Base-by-base conservation (phyloP, 2,113 vertebrate species). In the Ptychochromis oligacanthus region DNA sequence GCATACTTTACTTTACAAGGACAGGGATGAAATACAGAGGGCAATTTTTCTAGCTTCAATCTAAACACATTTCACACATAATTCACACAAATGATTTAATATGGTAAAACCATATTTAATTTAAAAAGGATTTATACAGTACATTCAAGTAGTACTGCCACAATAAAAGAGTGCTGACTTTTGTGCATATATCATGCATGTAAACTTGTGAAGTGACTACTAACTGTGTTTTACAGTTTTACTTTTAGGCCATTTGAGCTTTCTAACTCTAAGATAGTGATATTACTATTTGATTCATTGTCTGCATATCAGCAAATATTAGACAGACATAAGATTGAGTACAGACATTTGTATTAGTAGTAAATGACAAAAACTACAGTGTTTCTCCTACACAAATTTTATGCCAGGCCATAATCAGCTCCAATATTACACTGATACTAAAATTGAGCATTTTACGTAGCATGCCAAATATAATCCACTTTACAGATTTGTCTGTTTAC, bases 1-100 rank as follows among this genome's bases (percentile, higher is more conserved):
- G 80, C 82, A 83, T 76, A 82, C 81, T 90, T 92, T 87, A 87
- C 89, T 92, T 86, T 90, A 91, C 86, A 92, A 88, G 89, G 87
- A 20, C 59, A 56, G 82, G 84, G 86, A 77, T 80, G 54, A 84
- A 87, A 62, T 14, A 61, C 75, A 80, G 74, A 75, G 18, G 49
- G 43, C 55, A 26, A 9, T 60, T 84, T 83, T 91, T 65, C 57
- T 64, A 61, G 55, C 61, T 55, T 79, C 6, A 81, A 46, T 77
- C 75, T 54, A 81, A 90, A 85, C 26, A 79, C 26, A 26, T 54
- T 70, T 89, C 40, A 67, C 57, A 65, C 46, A 80, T 87, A 26
- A 88, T 62, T 72, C 60, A 81, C 24, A 64, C 17, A 38, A 31
- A 79, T 52, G 38, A 28, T 70, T 15, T 67, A 34, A 65, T 70